Evolutionary conservation across 2,888 invertebrate species (phyloP), one percentile per base, ranked within the genome.

Genomic region (Sminthurinus aureus): DNA sequence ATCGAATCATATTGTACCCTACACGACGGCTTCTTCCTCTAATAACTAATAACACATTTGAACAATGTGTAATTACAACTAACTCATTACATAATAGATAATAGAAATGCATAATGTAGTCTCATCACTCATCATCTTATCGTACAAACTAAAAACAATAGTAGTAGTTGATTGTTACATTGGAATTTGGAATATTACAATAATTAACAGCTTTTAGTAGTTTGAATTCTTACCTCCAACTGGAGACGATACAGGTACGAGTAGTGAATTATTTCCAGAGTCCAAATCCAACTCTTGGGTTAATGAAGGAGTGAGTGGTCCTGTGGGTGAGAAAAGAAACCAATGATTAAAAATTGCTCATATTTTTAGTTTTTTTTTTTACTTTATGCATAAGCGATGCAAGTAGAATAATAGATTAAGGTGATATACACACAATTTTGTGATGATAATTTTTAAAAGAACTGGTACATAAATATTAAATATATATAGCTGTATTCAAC

Each of bases 261-360:
- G n/a, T 20, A 79, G 64, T 4, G 79, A 79, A 20, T 79, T 79
- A 67, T 79, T 79, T n/a, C 79, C 79, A 50, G 24, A 64, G 15
- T 77, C 77, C n/a, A 51, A 50, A 78, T 79, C 79, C n/a, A 69
- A 12, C 11, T 79, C 79, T 12, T 50, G 20, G 13, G 15, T 67
- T 26, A 69, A 38, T 12, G 38, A 15, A 9, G 64, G 22, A 26
- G 67, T 66, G 38, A 79, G 24, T 18, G 79, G 79, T 50, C 11
- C 79, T 79, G 22, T 11, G 24, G 24, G 15, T 12, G 20, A 26
- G 6, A 71, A 71, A 24, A 71, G 13, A 20, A 69, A 11, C 11
- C n/a, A 69, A 69, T 11, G n/a, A 69, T 20, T 20, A 20, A 0
- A 11, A n/a, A 69, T 69, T 69, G 13, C 11, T 20, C 67, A 4